Evolutionary conservation across 2,888 invertebrate species (phyloP).

Genomic region (Mythimna ferrago): DNA sequence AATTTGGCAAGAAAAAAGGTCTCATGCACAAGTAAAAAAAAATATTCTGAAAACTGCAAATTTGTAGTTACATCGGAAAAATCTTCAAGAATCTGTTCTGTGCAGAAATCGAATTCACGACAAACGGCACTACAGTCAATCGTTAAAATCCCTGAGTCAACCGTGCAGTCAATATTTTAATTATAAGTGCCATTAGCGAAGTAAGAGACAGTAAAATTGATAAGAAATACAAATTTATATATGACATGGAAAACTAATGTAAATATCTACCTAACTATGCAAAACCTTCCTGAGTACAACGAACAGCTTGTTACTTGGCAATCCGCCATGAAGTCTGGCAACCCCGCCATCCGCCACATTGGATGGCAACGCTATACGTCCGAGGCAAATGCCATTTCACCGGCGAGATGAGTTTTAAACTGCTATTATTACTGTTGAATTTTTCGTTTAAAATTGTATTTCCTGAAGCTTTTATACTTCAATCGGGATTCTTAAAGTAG

Average conservation of each 20-base stretch:
- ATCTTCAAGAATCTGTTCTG: no score
- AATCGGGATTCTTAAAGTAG: slow-evolving; percentile 30
- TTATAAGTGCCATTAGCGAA: not conserved
- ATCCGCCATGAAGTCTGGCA: slow-evolving; percentile 51
- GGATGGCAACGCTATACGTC: slow-evolving; percentile 28
- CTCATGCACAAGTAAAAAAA: no score
- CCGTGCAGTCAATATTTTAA: not conserved
- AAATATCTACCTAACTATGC: slow-evolving; percentile 21
- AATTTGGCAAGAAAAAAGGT: no score
- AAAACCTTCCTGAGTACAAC: slow-evolving; percentile 17
- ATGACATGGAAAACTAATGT: slow-evolving; percentile 4
- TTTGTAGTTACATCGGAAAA: no score
- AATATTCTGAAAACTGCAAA: no score
- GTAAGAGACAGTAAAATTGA: no score
- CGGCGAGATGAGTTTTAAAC: slow-evolving; percentile 61
- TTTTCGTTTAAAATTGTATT: slow-evolving; percentile 49
- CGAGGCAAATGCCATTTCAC: slow-evolving; percentile 57
- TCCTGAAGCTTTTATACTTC: slow-evolving; percentile 34
- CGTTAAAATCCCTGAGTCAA: no score
- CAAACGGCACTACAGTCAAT: no score
- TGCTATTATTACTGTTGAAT: slow-evolving; percentile 45
- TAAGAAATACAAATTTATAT: not conserved
- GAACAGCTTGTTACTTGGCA: slow-evolving; percentile 52
- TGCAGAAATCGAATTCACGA: no score
- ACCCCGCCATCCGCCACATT: slow-evolving; percentile 19